A percentile compares a stretch with the other conserved stretches of the same genome.
Conservation (phyloP, 2,888 invertebrate genomes). For the Furcula furcula region DNA sequence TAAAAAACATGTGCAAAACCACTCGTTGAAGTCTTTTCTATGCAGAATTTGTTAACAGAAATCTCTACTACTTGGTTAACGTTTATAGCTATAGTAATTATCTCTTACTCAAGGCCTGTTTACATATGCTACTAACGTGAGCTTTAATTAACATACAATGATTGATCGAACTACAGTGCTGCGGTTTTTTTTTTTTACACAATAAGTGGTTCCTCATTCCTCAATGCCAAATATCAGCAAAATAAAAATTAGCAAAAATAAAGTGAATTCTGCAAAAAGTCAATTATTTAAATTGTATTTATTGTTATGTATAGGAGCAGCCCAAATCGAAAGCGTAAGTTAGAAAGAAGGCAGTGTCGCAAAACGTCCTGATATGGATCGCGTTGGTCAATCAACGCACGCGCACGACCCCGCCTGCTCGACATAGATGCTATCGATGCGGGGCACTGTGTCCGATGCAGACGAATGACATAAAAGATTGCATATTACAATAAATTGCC, state of each 20-base stretch:
- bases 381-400: conserved; percentile 49
- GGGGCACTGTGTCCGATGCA: neutral
- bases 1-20: neutral
- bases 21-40: conserved; percentile 9
- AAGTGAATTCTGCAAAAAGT: too few species aligned
- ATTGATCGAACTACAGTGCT: neutral
- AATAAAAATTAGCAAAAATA: too few species aligned
- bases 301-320: conserved; percentile 35
- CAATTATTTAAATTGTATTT: conserved; percentile 12
- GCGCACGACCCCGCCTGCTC: conserved; percentile 10
- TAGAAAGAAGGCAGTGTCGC: conserved; percentile 43
- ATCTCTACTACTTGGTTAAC: conserved; percentile 1
- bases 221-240: too few species aligned
- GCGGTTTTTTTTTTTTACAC: too few species aligned
- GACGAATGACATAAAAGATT: neutral
- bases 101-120: neutral
- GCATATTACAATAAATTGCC: conserved; percentile 7
- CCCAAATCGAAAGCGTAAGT: conserved; percentile 38
- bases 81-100: neutral
- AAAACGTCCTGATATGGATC: conserved; percentile 55
- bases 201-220: too few species aligned
- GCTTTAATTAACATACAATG: neutral
- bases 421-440: conserved; percentile 8
- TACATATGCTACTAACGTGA: neutral
- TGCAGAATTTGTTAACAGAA: neutral